Evolutionary conservation across 2,113 vertebrate genomes (phyloP).

Genomic region (Microcebus murinus): DNA sequence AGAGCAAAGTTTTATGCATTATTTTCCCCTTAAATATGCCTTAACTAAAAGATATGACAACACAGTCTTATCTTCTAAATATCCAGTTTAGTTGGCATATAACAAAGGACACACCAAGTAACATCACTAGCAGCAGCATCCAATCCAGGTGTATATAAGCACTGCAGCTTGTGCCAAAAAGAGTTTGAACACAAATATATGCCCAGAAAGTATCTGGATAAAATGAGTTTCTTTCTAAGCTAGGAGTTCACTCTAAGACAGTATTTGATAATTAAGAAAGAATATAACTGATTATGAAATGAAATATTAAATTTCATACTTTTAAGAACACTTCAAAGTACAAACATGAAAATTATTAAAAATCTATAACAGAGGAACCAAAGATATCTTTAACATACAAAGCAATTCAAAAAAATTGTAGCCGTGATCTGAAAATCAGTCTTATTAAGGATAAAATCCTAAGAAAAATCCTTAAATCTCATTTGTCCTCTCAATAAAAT

Average conservation of each 20-base stretch:
- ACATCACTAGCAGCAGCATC: not conserved
- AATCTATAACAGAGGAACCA: not conserved
- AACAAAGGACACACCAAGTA: not conserved
- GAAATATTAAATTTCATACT: constrained; percentile 31
- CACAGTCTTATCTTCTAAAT: not conserved
- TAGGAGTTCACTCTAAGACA: constrained; percentile 11
- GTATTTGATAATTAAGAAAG: not conserved
- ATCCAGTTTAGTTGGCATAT: not conserved
- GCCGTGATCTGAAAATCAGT: constrained; percentile 14
- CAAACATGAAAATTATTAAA: not conserved
- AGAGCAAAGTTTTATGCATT: not conserved
- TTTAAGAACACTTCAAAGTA: constrained; percentile 17
- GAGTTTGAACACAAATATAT: not conserved
- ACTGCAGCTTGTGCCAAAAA: not conserved
- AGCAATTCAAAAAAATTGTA: not conserved
- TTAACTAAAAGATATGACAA: constrained; percentile 27
- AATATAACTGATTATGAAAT: not conserved
- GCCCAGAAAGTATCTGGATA: not conserved
- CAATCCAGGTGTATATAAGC: not conserved
- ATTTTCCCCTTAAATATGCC: not conserved
- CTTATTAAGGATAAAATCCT: constrained; percentile 45
- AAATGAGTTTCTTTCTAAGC: not conserved
- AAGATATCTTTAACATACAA: not conserved
- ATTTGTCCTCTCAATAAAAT: constrained; percentile 28
- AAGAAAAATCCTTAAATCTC: constrained; percentile 34